Base-by-base conservation (phyloP, 2,113 vertebrate genomes). In the Blennius ocellaris region DNA sequence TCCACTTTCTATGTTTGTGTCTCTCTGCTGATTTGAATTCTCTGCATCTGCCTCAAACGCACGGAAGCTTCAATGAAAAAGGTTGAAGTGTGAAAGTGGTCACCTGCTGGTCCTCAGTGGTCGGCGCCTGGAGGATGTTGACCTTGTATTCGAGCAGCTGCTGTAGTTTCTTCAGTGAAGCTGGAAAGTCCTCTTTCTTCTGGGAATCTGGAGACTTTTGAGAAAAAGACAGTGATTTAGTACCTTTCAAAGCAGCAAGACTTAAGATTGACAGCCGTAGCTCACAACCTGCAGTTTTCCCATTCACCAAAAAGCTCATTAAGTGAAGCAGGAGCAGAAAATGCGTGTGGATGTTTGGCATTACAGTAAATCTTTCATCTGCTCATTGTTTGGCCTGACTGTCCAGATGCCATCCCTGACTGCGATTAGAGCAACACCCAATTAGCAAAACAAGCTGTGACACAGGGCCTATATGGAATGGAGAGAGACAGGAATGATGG, bases 131-230 rank as follows among this genome's bases (percentile, higher is more conserved):
- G 1, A 89, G 72, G 74, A 84, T 8, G 47, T 71, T 50, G 63
- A 87, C 57, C 53, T 80, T 83, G 59, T 82, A 81, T 64, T 87
- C 76, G 63, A 86, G 81, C 43, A 85, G 85, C 69, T 86, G 59
- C 37, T 41, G 78, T 40, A 91, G 79, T 16, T 80, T 73, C 10
- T 76, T 63, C 63, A 82, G 41, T 0, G 78, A 87, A 44, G 73
- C 69, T 14, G 82, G 71, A 11, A 76, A 30, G 17, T 56, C 77
- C 39, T 73, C 81, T 63, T 16, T 44, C 52, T 40, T 67, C 70
- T 63, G 80, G 39, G 66, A 21, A 21, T 71, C 74, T 61, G 78
- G 11, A 69, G 11, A 47, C 87, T 87, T 30, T 1, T 16, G 47
- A 55, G 9, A 82, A 2, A 70, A 3, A 79, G n/a, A 70, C 0